Conservation (phyloP, 2,797 vertebrate species). For the Coregonus ussuriensis region DNA sequence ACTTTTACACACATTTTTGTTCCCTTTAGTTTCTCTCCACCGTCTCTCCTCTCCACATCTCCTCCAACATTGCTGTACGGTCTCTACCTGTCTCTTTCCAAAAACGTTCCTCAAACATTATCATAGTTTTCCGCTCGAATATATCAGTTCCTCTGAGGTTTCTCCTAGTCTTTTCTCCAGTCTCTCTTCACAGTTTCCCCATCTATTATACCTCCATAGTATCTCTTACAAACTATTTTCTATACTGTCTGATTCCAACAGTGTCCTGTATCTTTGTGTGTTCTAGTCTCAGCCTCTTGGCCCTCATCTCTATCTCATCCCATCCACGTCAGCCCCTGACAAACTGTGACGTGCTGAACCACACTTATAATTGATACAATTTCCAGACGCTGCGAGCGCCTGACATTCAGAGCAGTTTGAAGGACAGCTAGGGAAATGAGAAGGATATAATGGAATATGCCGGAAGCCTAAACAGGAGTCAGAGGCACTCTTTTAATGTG, state of each 20-base stretch:
- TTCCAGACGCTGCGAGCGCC: slow-evolving; percentile 70
- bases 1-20: too few relatives aligned
- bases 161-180: too few relatives aligned
- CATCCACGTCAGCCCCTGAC: slow-evolving; percentile 70
- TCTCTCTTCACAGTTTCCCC: background rate
- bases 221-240: background rate
- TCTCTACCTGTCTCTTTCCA: too few relatives aligned
- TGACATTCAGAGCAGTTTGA: slow-evolving; percentile 81
- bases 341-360: slow-evolving; percentile 69
- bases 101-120: too few relatives aligned
- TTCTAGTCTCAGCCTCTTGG: background rate
- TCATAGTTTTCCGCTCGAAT: too few relatives aligned
- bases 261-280: background rate
- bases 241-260: too few relatives aligned
- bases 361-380: slow-evolving; percentile 81
- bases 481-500: slow-evolving; percentile 62
- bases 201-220: background rate
- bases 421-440: slow-evolving; percentile 73
- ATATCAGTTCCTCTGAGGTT: too few relatives aligned
- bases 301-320: background rate
- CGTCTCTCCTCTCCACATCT: too few relatives aligned
- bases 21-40: too few relatives aligned
- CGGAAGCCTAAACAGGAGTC: slow-evolving; percentile 60
- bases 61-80: too few relatives aligned
- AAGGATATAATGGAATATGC: slow-evolving; percentile 62